Percentiles rank a stretch among this genome's conserved stretches.
Conservation (phyloP, 2,797 vertebrate species). For the Synanceia verrucosa region DNA sequence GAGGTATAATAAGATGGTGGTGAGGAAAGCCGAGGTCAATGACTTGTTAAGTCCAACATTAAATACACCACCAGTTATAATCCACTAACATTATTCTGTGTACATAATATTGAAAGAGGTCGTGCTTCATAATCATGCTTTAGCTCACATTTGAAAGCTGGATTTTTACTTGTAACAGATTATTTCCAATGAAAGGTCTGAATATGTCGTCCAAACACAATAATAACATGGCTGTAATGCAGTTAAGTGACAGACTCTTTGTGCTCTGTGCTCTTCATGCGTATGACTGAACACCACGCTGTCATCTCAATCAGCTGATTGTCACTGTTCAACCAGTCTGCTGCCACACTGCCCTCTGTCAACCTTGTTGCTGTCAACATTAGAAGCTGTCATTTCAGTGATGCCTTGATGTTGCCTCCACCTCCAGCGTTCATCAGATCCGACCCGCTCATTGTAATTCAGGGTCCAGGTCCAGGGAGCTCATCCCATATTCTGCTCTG, state of each 20-base stretch:
- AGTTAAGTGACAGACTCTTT: not conserved
- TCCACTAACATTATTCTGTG: too few relatives aligned
- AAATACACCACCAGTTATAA: too few relatives aligned
- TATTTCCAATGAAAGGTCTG: not conserved
- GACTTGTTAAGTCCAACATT: too few relatives aligned
- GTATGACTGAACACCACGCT: not conserved
- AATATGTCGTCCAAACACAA: not conserved
- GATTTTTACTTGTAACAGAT: not conserved
- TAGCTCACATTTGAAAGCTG: too few relatives aligned
- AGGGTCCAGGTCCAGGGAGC: not conserved
- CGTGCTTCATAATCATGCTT: too few relatives aligned
- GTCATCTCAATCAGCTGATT: not conserved
- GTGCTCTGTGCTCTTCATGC: not conserved
- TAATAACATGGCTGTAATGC: not conserved
- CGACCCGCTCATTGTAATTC: not conserved
- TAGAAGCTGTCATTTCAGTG: constrained; percentile 7
- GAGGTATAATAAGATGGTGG: too few relatives aligned
- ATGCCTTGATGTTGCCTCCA: not conserved
- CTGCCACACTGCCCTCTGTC: not conserved
- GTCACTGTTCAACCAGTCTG: not conserved
- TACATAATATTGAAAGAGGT: too few relatives aligned
- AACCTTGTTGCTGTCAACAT: not conserved
- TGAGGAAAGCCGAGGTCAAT: too few relatives aligned
- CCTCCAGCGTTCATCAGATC: constrained; percentile 1
- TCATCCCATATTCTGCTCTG: constrained; percentile 2